A percentile compares a stretch with the other conserved stretches of the same genome.
phyloP scores from a whole-genome alignment of 2,888 invertebrate species.

The Cephus pulcher region DNA sequence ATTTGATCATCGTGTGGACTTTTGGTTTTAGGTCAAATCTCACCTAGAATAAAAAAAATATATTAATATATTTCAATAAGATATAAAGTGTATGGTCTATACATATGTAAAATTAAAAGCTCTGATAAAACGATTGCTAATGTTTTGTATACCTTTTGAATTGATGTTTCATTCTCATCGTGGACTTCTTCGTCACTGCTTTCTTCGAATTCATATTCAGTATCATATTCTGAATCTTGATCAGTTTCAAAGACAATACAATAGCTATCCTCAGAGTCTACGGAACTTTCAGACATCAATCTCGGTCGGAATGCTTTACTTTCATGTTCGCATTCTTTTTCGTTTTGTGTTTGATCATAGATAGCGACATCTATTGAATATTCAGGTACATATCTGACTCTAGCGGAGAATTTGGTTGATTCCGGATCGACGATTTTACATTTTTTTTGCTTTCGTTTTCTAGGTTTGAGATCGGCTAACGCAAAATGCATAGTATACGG shows the following conservation, averaged over 20 bases:
- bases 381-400: slow-evolving; percentile 38
- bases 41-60: slow-evolving; percentile 63
- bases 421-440: slow-evolving; percentile 11
- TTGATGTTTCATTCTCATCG: slow-evolving; percentile 14
- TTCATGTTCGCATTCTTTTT: slow-evolving; percentile 6
- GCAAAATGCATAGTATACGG: slow-evolving; percentile 22
- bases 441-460: slow-evolving; percentile 28
- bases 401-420: slow-evolving; percentile 23
- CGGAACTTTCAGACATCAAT: slow-evolving; percentile 50
- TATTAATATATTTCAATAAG: neutral
- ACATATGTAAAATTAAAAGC: neutral
- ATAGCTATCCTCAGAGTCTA: slow-evolving; percentile 57
- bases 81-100: neutral
- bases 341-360: slow-evolving; percentile 14
- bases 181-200: slow-evolving; percentile 26
- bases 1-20: slow-evolving; percentile 69
- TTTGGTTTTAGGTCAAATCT: slow-evolving; percentile 66
- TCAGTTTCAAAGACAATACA: slow-evolving; percentile 51
- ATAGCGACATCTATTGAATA: slow-evolving; percentile 15
- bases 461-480: slow-evolving; percentile 31
- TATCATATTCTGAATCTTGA: slow-evolving; percentile 37
- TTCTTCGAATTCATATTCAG: slow-evolving; percentile 15
- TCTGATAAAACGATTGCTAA: neutral
- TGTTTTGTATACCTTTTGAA: slow-evolving; percentile 10
- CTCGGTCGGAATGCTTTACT: slow-evolving; percentile 29